Evolutionary conservation across 2,888 invertebrate species (phyloP).

Genomic region (Rhingia rostrata): DNA sequence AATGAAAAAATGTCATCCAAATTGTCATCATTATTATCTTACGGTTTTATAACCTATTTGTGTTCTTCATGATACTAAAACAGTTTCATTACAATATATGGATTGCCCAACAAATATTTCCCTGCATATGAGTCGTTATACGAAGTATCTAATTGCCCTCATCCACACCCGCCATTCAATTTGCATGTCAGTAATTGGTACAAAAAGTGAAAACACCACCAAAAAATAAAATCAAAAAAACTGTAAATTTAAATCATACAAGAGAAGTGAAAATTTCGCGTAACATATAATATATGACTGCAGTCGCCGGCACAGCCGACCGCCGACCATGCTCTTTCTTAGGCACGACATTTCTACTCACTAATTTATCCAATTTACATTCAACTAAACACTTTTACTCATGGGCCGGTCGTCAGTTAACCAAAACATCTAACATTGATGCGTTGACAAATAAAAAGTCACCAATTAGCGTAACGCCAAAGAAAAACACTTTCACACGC

Average conservation of each 20-base stretch:
- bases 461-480: conserved; percentile 59
- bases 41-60: no score
- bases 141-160: conserved; percentile 34
- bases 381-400: conserved; percentile 23
- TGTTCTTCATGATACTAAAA: no score
- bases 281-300: conserved; percentile 1
- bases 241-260: background rate
- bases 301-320: background rate
- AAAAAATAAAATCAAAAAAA: conserved; percentile 22
- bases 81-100: no score
- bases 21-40: no score
- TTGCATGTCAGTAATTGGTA: conserved; percentile 25
- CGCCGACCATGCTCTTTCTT: background rate
- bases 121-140: background rate
- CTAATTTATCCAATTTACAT: conserved; percentile 43
- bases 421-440: conserved; percentile 29
- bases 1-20: no score
- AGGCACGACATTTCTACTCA: conserved; percentile 4
- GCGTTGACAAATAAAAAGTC: conserved; percentile 64
- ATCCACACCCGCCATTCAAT: conserved; percentile 23
- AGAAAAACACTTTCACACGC: conserved; percentile 64
- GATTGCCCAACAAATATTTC: no score
- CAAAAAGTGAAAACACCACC: conserved; percentile 52
- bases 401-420: conserved; percentile 15
- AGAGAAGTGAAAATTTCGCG: conserved; percentile 50